Evolutionary conservation across 2,797 vertebrate species (phyloP), one percentile per base, ranked within the genome.

Genomic region (Calcarius lapponicus): DNA sequence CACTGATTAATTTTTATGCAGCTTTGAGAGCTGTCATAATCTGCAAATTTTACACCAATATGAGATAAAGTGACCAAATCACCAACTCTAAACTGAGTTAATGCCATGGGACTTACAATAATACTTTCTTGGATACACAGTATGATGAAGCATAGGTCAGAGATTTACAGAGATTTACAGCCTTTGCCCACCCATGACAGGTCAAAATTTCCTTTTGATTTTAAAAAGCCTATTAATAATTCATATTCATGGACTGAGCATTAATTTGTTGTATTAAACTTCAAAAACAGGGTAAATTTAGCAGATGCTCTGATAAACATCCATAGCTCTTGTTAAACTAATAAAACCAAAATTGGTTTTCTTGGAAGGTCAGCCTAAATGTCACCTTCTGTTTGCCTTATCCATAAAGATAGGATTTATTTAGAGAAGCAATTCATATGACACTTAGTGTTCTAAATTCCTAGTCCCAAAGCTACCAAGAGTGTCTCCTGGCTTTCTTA

Each of bases 281-380:
- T 89, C 42, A 82, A 78, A 85, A 76, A 28, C 2, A 36, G 47
- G 12, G 25, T 82, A 91, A 87, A 78, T 92, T 78, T 82, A 93
- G 69, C 42, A 93, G 62, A 65, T 83, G 50, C 16, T 89, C 47
- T 86, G 58, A 86, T 87, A 92, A 92, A 91, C 38, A 90, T 92
- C 54, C 91, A 66, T 62, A 91, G 43, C 7, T 89, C 43, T 80
- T 72, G 47, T 62, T 85, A 86, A 89, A 93, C 84, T 80, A 87
- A 92, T 78, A 94, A 89, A 90, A 96, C 51, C 20, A 92, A 86
- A 88, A 79, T 50, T 64, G 34, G 11, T 94, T 95, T 92, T 83
- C 72, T 80, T 83, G 36, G 72, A 89, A 96, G 84, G 75, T 83
- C 91, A 93, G 61, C 20, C 45, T 91, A 95, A 96, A 94, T 89